Evolutionary conservation across 2,797 vertebrate species (phyloP).

Genomic region (Lepidocolaptes lacrymiger): DNA sequence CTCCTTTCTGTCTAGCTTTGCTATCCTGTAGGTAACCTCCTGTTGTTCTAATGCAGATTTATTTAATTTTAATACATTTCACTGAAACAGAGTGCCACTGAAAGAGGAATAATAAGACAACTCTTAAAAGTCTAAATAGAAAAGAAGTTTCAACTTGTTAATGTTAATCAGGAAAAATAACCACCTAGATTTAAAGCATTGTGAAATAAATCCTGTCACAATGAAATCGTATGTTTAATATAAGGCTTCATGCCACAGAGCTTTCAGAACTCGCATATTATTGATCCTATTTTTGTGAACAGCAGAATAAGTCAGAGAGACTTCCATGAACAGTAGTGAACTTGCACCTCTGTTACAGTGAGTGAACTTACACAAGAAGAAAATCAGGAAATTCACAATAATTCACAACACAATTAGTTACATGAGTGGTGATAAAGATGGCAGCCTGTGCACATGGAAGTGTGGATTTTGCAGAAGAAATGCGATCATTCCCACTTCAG

Average conservation of each 20-base stretch:
- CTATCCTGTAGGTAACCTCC: not conserved
- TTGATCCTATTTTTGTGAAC: not conserved
- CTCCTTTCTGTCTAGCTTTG: not conserved
- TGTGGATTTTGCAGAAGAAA: not conserved
- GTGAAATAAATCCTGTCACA: not conserved
- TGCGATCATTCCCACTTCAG: not conserved
- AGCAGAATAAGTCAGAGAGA: not conserved
- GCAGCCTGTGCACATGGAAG: not conserved
- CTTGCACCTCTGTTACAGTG: not conserved
- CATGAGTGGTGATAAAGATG: not conserved
- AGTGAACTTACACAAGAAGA: not conserved
- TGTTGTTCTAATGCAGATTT: conserved; percentile 22
- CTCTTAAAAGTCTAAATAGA: conserved; percentile 6
- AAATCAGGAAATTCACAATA: not conserved
- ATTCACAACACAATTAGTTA: not conserved
- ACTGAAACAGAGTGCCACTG: conserved; percentile 16
- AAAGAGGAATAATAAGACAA: not conserved
- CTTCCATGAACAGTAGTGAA: not conserved
- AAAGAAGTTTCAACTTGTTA: not conserved
- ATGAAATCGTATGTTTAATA: not conserved
- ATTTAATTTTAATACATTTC: conserved; percentile 44
- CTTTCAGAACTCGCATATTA: not conserved
- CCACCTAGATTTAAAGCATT: not conserved
- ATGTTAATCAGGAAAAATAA: conserved; percentile 10
- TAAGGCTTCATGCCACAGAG: not conserved